A percentile compares a stretch with the other conserved stretches of the same genome.
Conservation (phyloP, 2,797 vertebrate species). For the Phrynocephalus guinanensis region DNA sequence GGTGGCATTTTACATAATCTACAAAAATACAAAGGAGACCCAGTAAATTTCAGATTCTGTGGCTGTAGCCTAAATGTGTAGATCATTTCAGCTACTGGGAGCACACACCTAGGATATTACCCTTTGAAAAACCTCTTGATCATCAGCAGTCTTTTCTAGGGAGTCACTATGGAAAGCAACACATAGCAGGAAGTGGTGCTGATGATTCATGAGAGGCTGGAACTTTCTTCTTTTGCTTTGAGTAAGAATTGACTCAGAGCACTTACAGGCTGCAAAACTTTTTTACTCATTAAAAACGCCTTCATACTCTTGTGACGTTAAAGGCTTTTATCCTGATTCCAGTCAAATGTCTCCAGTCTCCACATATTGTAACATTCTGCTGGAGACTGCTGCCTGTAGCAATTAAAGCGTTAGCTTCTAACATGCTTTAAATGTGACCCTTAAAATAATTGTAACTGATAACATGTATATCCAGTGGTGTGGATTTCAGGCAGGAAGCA, state of each 20-base stretch:
- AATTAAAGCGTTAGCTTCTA: background rate
- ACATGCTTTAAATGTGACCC: background rate
- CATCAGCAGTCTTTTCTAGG: constrained; percentile 1
- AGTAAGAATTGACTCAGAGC: constrained; percentile 35
- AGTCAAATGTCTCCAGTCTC: constrained; percentile 10
- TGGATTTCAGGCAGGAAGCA: constrained; percentile 13
- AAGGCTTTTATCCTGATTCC: background rate
- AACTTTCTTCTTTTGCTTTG: constrained; percentile 35
- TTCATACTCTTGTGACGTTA: constrained; percentile 2
- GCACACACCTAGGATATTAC: background rate
- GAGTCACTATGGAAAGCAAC: background rate
- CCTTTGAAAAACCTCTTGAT: background rate
- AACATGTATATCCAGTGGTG: background rate
- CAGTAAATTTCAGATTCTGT: background rate
- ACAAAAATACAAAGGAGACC: background rate
- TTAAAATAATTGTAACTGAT: background rate
- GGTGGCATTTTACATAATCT: background rate
- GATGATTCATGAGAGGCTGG: constrained; percentile 29
- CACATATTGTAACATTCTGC: constrained; percentile 14
- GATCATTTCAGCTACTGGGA: background rate
- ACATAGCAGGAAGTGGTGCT: constrained; percentile 20
- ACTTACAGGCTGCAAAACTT: background rate
- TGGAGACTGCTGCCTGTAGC: background rate
- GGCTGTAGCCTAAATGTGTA: background rate
- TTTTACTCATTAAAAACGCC: constrained; percentile 15